Conservation (phyloP, 2,888 invertebrate genomes). For the Ectemnius continuus region DNA sequence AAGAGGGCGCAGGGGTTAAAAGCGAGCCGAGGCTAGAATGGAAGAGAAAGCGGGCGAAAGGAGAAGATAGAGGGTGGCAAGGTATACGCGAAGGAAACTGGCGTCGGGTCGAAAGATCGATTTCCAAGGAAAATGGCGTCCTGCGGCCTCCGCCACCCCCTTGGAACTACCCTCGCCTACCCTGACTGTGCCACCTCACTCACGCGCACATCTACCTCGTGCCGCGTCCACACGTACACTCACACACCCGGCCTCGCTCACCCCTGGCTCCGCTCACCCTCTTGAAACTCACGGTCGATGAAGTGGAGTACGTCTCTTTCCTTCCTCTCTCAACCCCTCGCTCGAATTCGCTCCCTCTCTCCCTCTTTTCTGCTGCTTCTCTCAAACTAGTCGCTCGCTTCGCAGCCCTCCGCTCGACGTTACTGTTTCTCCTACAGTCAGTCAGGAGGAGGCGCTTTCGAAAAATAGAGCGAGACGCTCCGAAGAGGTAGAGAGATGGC, state of each 20-base stretch:
- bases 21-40: constrained; percentile 6
- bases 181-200: background rate
- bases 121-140: constrained; percentile 58
- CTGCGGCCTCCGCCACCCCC: constrained; percentile 38
- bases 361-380: background rate
- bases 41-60: constrained; percentile 16
- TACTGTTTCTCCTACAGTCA: constrained; percentile 33
- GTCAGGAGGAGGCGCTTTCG: constrained; percentile 30
- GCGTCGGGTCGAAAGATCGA: constrained; percentile 55
- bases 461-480: constrained; percentile 45
- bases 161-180: constrained; percentile 13
- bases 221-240: constrained; percentile 10
- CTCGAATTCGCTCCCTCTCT: background rate
- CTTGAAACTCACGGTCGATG: constrained; percentile 50
- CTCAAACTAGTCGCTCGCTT: constrained; percentile 1
- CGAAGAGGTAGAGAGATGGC: constrained; percentile 12
- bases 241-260: constrained; percentile 12
- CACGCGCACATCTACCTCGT: background rate
- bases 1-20: background rate
- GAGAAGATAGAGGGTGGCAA: constrained; percentile 3
- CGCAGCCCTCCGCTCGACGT: constrained; percentile 5
- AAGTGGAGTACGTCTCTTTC: constrained; percentile 42
- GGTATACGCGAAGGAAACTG: constrained; percentile 32
- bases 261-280: constrained; percentile 29
- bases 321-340: background rate